Conservation (phyloP, 2,888 invertebrate genomes). For the Scaptomyza tumidula region DNA sequence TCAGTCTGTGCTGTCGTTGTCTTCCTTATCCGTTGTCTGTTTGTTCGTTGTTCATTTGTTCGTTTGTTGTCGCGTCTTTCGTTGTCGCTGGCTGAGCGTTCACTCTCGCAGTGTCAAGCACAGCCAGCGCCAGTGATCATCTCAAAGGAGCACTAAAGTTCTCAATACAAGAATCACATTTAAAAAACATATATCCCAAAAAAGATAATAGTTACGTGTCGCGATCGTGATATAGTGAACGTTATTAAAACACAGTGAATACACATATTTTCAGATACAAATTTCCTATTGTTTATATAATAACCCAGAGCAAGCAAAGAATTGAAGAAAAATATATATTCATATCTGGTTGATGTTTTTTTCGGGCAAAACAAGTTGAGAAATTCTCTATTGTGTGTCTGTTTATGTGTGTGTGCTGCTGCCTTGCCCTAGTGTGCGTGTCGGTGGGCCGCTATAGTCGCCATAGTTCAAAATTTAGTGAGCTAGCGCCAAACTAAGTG, state of each 20-base stretch:
- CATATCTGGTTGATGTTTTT: conserved; percentile 61
- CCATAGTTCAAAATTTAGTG: conserved; percentile 63
- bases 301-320: conserved; percentile 49
- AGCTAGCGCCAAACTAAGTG: conserved; percentile 65
- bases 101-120: conserved; percentile 66
- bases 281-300: conserved; percentile 68
- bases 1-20: conserved; percentile 22
- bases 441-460: conserved; percentile 66
- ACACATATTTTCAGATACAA: conserved; percentile 26
- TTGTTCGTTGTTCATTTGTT: conserved; percentile 34
- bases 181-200: background rate
- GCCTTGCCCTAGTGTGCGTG: conserved; percentile 61
- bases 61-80: conserved; percentile 53
- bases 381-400: conserved; percentile 52
- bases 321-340: conserved; percentile 62
- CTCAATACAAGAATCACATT: conserved; percentile 13
- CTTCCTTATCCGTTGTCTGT: conserved; percentile 40
- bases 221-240: conserved; percentile 33
- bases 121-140: conserved; percentile 65
- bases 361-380: conserved; percentile 68
- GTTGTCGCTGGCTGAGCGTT: conserved; percentile 56
- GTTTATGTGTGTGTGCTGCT: conserved; percentile 40
- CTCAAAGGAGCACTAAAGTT: conserved; percentile 35
- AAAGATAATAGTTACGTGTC: conserved; percentile 22
- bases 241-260: conserved; percentile 36